A percentile compares a stretch with the other conserved stretches of the same genome.
Evolutionary conservation across 1,140 invertebrate genomes (phyloP).

Genomic region (Euglossa dilemma): DNA sequence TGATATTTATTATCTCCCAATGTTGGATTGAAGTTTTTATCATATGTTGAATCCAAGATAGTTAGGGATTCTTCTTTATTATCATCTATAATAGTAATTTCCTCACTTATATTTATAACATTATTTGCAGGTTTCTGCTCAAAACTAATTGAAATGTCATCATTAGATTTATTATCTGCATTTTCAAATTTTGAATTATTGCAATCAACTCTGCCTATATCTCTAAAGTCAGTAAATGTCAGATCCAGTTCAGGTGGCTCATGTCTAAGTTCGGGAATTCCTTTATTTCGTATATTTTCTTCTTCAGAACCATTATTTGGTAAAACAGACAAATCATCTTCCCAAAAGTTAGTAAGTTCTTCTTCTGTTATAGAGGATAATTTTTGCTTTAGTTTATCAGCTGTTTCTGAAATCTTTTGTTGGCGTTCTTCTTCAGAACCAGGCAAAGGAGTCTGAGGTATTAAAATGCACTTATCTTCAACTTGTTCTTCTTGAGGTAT

Average conservation of each 20-base stretch:
- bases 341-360: constrained; percentile 71
- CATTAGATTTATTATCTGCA: not conserved
- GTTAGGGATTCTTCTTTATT: not conserved
- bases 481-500: not conserved
- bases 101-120: constrained; percentile 21
- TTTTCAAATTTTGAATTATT: constrained; percentile 54
- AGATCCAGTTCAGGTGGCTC: constrained; percentile 71
- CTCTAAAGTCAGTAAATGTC: constrained; percentile 72
- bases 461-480: not conserved
- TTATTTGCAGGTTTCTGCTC: not conserved
- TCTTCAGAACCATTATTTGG: constrained; percentile 29
- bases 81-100: constrained; percentile 22
- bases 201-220: constrained; percentile 73
- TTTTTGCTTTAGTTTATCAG: constrained; percentile 76
- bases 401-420: constrained; percentile 77
- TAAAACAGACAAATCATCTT: constrained; percentile 62
- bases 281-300: constrained; percentile 18
- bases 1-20: not conserved
- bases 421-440: constrained; percentile 79
- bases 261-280: constrained; percentile 68
- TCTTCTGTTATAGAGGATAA: constrained; percentile 69
- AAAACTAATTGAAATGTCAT: constrained; percentile 3
- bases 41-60: not conserved
- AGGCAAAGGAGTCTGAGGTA: constrained; percentile 61
- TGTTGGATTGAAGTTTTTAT: not conserved